Evolutionary conservation across 2,113 vertebrate genomes (phyloP).

Genomic region (Indri indri): DNA sequence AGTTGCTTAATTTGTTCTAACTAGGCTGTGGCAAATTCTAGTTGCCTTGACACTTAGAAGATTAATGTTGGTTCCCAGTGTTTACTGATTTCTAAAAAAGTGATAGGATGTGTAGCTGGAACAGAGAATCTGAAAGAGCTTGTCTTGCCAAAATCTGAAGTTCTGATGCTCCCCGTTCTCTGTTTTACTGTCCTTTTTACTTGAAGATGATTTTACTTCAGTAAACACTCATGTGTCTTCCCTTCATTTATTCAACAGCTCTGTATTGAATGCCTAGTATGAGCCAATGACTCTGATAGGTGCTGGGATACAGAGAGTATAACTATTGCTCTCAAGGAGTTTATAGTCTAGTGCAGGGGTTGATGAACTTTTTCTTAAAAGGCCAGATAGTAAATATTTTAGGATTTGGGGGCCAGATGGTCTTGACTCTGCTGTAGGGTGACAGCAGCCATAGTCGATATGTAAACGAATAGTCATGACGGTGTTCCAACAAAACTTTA

Average conservation of each 20-base stretch:
- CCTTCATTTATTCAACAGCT: background rate
- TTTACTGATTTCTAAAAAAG: constrained; percentile 31
- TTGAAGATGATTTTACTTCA: constrained; percentile 18
- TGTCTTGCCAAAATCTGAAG: background rate
- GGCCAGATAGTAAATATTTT: background rate
- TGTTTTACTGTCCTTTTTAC: background rate
- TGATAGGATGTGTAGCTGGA: background rate
- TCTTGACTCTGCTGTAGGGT: background rate
- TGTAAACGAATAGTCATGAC: background rate
- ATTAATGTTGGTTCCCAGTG: background rate
- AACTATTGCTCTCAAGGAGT: background rate
- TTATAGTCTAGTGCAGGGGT: background rate
- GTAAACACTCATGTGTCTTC: background rate
- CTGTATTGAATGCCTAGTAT: background rate
- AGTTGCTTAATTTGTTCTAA: constrained; percentile 69
- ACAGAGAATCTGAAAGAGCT: background rate
- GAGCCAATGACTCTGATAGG: background rate
- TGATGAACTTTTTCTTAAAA: background rate
- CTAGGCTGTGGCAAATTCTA: constrained; percentile 37
- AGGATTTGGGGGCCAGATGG: background rate
- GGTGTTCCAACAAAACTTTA: constrained; percentile 2
- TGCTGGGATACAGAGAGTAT: background rate
- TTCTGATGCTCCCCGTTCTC: background rate
- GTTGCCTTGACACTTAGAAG: constrained; percentile 37
- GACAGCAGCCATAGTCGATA: background rate